Percentiles rank a stretch among this genome's conserved stretches.
These are phyloP conservation scores for Eupeodes corollae DNA, from an alignment of 1,140 invertebrate species.

Conservation along the genomic window DNA sequence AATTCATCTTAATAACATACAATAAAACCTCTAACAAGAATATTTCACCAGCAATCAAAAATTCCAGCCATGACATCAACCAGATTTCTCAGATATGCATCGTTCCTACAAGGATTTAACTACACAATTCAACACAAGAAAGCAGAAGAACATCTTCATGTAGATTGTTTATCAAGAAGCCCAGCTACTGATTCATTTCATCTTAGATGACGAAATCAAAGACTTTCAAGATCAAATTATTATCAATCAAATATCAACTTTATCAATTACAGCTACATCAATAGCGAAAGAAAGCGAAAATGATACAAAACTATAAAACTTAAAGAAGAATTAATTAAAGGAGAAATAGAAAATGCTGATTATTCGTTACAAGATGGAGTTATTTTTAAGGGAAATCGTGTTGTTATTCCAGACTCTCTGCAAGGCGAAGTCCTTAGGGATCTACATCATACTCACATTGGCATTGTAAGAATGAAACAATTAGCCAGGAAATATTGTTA, in stretches of 20 bases:
- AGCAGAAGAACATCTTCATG: conserved; percentile 2
- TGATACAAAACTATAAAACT: conserved; percentile 1
- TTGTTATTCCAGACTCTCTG: neutral
- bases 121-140: conserved; percentile 8
- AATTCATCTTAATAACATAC: conserved; percentile 20
- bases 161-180: conserved; percentile 7
- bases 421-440: neutral
- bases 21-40: conserved; percentile 1
- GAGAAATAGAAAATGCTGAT: neutral
- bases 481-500: neutral
- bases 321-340: neutral
- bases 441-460: neutral
- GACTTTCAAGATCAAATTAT: conserved; percentile 1
- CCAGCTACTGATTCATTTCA: neutral
- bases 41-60: conserved; percentile 1
- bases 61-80: neutral
- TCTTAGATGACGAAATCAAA: conserved; percentile 1
- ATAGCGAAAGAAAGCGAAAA: neutral
- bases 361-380: conserved; percentile 3
- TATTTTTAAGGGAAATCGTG: neutral
- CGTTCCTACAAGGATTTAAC: conserved; percentile 8
- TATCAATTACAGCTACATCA: neutral
- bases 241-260: conserved; percentile 4
- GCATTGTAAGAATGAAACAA: neutral
- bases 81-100: conserved; percentile 4